A percentile compares a stretch with the other conserved stretches of the same genome.
These are phyloP conservation scores for Lonchura striata DNA, from an alignment of 2,113 vertebrate genomes.

Conservation along the genomic window DNA sequence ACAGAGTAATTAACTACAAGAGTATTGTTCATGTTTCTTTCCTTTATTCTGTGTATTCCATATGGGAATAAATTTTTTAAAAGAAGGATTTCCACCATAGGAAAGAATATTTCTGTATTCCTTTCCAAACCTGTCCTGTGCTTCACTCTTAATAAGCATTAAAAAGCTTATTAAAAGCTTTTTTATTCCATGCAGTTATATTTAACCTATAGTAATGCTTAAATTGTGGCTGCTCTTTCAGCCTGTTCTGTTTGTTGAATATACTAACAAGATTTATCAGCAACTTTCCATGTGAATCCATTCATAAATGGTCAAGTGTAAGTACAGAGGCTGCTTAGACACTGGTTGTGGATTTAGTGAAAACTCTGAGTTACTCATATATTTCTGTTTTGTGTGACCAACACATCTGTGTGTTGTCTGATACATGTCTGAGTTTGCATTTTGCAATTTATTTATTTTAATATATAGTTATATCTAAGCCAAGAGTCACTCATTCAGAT, in stretches of 20 bases:
- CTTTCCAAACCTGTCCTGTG: background rate
- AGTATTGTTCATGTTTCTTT: background rate
- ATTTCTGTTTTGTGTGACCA: background rate
- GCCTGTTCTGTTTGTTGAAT: background rate
- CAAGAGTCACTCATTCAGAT: background rate
- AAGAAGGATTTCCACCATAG: background rate
- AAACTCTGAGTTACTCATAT: background rate
- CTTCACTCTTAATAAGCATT: background rate
- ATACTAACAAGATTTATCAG: background rate
- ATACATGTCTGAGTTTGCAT: background rate
- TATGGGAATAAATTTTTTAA: background rate
- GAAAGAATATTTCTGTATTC: background rate
- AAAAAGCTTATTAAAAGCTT: rapidly evolving
- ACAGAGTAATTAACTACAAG: background rate
- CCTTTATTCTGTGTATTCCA: background rate
- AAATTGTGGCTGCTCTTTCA: background rate
- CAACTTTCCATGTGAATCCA: background rate
- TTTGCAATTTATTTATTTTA: background rate
- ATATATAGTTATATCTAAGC: background rate
- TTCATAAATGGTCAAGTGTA: background rate
- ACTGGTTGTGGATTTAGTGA: background rate
- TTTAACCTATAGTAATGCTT: background rate
- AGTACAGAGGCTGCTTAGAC: background rate
- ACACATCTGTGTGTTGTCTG: background rate
- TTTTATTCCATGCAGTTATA: background rate